phyloP scores from a whole-genome alignment of 2,888 invertebrate genomes.

The Spatulosminthurus flaviceps region DNA sequence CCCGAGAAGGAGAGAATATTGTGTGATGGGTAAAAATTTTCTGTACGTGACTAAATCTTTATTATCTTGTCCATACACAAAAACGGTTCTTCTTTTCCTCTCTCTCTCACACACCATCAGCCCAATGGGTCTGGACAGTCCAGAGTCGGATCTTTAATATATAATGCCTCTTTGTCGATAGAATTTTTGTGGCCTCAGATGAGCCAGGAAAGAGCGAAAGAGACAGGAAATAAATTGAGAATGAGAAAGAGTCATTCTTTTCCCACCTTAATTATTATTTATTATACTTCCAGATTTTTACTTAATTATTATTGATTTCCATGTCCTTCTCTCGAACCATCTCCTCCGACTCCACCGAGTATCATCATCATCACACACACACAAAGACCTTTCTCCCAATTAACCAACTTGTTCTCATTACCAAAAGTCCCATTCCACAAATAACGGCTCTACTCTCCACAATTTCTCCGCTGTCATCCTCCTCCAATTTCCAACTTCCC shows the following conservation, averaged over 20 bases:
- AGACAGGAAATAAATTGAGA: constrained; percentile 47
- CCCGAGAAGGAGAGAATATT: constrained; percentile 51
- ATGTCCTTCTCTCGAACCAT: not conserved
- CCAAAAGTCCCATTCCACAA: not conserved
- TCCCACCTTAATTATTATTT: constrained; percentile 50
- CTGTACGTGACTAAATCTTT: constrained; percentile 51
- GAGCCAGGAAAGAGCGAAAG: constrained; percentile 4
- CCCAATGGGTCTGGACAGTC: not conserved
- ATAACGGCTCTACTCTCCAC: not conserved
- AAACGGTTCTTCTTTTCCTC: not conserved
- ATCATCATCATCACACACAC: not conserved
- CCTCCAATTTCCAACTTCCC: not conserved
- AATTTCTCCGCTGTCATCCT: not conserved
- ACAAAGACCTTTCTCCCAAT: not conserved
- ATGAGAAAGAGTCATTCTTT: constrained; percentile 45
- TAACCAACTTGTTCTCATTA: constrained; percentile 5
- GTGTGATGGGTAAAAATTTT: constrained; percentile 51
- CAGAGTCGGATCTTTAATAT: constrained; percentile 11
- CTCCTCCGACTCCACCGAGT: constrained; percentile 7
- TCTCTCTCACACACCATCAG: not conserved
- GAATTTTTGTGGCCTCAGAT: constrained; percentile 28
- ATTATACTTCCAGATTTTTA: constrained; percentile 43
- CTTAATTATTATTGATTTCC: constrained; percentile 50
- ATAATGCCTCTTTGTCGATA: constrained; percentile 26
- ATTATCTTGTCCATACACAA: constrained; percentile 46